A percentile compares a stretch with the other conserved stretches of the same genome.
These are phyloP conservation scores for Rhopilema esculentum DNA, from an alignment of 30 jellyfish, hydroid and myxozoan genomes.

Conservation along the genomic window DNA sequence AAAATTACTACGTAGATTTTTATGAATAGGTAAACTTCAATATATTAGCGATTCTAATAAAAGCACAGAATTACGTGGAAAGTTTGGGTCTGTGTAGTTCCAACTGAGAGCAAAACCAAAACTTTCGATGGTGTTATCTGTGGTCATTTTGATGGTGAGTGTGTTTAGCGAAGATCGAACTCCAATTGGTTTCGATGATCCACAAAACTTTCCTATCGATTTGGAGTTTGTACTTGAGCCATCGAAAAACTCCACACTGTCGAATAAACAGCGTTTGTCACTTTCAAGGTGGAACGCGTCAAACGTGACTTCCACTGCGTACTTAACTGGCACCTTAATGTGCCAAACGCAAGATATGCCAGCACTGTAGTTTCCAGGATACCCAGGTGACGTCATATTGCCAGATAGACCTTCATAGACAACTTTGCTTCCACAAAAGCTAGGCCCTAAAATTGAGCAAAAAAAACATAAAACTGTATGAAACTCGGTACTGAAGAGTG, in stretches of 20 bases:
- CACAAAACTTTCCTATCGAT: slow-evolving; percentile 67
- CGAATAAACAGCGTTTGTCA: slow-evolving; percentile 80
- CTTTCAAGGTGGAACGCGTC: slow-evolving; percentile 70
- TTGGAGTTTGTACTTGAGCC: slow-evolving; percentile 61
- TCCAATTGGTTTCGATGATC: slow-evolving; percentile 49
- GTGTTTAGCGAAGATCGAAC: slow-evolving; percentile 56
- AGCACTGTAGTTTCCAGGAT: slow-evolving; percentile 75
- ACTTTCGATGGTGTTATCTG: slow-evolving; percentile 71
- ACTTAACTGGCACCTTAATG: slow-evolving; percentile 69
- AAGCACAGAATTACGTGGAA: slow-evolving; percentile 69
- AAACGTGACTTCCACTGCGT: slow-evolving; percentile 77
- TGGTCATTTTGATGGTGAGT: slow-evolving; percentile 64
- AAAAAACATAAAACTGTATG: no score
- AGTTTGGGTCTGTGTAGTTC: slow-evolving; percentile 71
- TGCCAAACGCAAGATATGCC: slow-evolving; percentile 82
- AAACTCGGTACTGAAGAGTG: no score
- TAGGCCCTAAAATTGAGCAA: slow-evolving; percentile 33
- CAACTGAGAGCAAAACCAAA: slow-evolving; percentile 80
- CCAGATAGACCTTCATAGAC: slow-evolving; percentile 60
- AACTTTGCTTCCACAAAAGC: slow-evolving; percentile 70
- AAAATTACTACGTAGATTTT: no score
- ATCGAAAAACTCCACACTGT: slow-evolving; percentile 77
- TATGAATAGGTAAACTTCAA: no score
- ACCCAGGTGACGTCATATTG: slow-evolving; percentile 63
- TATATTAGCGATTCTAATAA: background rate